A percentile compares a stretch with the other conserved stretches of the same genome.
Conservation (phyloP, 2,888 invertebrate species). For the Eristalis pertinax region DNA sequence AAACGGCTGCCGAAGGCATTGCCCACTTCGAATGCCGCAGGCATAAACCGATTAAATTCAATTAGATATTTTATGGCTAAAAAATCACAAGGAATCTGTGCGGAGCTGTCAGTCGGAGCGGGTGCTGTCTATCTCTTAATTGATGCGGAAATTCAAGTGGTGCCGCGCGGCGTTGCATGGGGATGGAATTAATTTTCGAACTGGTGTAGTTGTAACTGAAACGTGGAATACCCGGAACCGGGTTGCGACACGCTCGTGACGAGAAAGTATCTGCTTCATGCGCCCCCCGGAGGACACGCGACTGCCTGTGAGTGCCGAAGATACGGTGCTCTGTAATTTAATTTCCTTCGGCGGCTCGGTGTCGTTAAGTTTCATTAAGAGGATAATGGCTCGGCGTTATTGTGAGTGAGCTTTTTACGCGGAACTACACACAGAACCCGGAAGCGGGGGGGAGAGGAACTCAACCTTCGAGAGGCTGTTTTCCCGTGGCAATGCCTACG, state of each 20-base stretch:
- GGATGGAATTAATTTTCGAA: conserved; percentile 23
- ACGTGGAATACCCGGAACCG: not conserved
- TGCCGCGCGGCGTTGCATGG: not conserved
- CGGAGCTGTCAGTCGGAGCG: not conserved
- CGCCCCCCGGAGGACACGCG: not conserved
- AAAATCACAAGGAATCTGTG: conserved; percentile 24
- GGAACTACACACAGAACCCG: not conserved
- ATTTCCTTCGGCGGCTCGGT: not conserved
- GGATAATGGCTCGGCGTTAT: not conserved
- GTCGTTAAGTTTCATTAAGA: conserved; percentile 3
- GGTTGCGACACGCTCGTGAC: not conserved
- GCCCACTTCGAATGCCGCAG: conserved; percentile 11
- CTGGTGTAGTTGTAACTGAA: conserved; percentile 17
- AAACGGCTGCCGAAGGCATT: no score
- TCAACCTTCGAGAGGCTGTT: not conserved
- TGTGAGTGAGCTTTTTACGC: not conserved
- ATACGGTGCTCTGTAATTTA: conserved; percentile 1
- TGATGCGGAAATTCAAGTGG: conserved; percentile 5
- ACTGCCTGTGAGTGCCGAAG: not conserved
- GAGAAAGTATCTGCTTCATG: not conserved
- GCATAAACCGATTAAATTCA: conserved; percentile 38
- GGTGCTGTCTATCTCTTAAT: conserved; percentile 4
- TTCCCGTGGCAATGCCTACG: no score
- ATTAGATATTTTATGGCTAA: conserved; percentile 28
- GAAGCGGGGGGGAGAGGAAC: not conserved